These are phyloP conservation scores for Atopsyche davidsoni DNA, from an alignment of 1,140 invertebrate genomes.

Conservation along the genomic window DNA sequence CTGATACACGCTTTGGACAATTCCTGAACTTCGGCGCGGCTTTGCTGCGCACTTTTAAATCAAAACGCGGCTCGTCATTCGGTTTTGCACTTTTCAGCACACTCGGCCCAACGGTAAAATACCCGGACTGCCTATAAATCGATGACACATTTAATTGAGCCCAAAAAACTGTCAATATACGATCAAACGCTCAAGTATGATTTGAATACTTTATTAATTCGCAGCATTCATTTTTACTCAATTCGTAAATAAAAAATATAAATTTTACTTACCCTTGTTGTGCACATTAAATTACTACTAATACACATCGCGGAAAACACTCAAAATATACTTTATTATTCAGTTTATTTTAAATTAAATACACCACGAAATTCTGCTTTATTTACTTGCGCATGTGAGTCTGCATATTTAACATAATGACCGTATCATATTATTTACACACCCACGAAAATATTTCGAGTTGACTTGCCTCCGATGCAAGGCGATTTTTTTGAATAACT, in stretches of 20 bases:
- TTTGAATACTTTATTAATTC: too few relatives aligned
- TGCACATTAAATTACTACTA: conserved; percentile 19
- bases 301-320: conserved; percentile 18
- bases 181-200: too few relatives aligned
- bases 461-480: conserved; percentile 8
- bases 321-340: conserved; percentile 3
- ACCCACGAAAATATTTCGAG: background rate
- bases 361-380: background rate
- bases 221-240: too few relatives aligned
- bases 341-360: conserved; percentile 6
- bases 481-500: conserved; percentile 18
- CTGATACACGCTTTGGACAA: conserved; percentile 16
- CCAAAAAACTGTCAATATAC: too few relatives aligned
- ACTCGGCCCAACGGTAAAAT: conserved; percentile 16
- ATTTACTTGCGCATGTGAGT: too few relatives aligned
- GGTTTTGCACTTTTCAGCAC: conserved; percentile 17
- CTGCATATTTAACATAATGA: too few relatives aligned
- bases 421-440: too few relatives aligned
- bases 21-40: conserved; percentile 5
- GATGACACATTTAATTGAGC: too few relatives aligned
- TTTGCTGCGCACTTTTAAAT: conserved; percentile 10
- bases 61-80: conserved; percentile 14
- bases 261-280: conserved; percentile 20
- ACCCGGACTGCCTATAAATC: conserved; percentile 7
- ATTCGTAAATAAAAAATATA: too few relatives aligned